phyloP scores from a whole-genome alignment of 1,140 invertebrate genomes.

The Heliconius congener region DNA sequence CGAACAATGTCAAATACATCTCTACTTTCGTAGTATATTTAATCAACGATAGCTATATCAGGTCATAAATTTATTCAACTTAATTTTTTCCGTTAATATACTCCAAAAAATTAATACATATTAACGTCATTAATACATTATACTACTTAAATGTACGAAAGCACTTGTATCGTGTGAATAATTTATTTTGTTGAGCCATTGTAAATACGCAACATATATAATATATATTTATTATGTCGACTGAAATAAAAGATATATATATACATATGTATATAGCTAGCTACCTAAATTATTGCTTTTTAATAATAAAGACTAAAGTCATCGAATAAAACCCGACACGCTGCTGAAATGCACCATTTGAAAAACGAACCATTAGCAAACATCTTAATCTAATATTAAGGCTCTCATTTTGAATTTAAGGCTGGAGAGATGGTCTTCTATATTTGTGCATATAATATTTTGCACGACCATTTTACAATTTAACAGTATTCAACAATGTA shows the following conservation, averaged over 20 bases:
- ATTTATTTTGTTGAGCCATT: too few species aligned
- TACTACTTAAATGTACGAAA: too few species aligned
- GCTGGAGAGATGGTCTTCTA: background rate
- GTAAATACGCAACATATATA: too few species aligned
- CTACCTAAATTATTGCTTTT: background rate
- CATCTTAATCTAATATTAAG: slow-evolving; percentile 1
- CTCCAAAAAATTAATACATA: too few species aligned
- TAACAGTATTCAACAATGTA: background rate
- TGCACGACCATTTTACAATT: background rate
- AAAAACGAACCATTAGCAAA: background rate
- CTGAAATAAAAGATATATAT: background rate
- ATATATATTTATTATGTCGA: too few species aligned
- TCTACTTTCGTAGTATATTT: too few species aligned
- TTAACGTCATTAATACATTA: too few species aligned
- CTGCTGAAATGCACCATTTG: slow-evolving; percentile 1
- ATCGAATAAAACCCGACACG: background rate
- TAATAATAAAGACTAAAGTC: background rate
- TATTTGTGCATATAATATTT: background rate
- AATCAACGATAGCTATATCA: too few species aligned
- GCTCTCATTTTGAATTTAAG: background rate
- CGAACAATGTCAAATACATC: too few species aligned
- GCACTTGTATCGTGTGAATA: too few species aligned
- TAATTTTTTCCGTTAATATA: too few species aligned
- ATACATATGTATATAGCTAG: background rate
- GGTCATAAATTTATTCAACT: too few species aligned